Evolutionary conservation across 2,888 invertebrate species (phyloP).

Genomic region (Drosophila pseudotakahashii): DNA sequence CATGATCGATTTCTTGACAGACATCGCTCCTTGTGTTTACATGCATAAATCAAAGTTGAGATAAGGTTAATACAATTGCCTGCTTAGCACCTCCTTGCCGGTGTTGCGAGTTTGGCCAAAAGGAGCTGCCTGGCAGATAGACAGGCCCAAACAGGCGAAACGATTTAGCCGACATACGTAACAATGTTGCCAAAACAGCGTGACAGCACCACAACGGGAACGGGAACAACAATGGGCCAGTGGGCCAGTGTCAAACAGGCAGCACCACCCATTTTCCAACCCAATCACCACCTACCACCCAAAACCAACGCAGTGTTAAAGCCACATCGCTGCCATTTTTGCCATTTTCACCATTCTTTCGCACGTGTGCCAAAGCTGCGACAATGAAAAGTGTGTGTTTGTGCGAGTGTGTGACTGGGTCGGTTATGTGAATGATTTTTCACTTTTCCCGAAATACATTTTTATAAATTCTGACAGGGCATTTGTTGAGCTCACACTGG

Average conservation of each 20-base stretch:
- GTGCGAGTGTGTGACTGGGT: slow-evolving; percentile 39
- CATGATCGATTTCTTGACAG: slow-evolving; percentile 48
- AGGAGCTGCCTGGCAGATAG: slow-evolving; percentile 41
- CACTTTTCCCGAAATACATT: slow-evolving; percentile 66
- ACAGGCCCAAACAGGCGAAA: slow-evolving; percentile 34
- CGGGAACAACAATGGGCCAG: slow-evolving; percentile 30
- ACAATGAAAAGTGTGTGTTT: slow-evolving; percentile 66
- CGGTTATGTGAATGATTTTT: slow-evolving; percentile 77
- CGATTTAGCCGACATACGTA: slow-evolving; percentile 59
- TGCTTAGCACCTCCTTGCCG: slow-evolving; percentile 66
- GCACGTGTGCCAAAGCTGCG: slow-evolving; percentile 68
- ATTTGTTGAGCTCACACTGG: slow-evolving; percentile 49
- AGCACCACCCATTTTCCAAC: slow-evolving; percentile 22
- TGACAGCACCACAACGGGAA: slow-evolving; percentile 59
- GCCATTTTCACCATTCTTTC: slow-evolving; percentile 44
- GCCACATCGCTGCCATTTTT: slow-evolving; percentile 54
- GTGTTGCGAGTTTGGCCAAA: slow-evolving; percentile 48
- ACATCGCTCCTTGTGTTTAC: slow-evolving; percentile 46
- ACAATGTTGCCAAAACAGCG: slow-evolving; percentile 74
- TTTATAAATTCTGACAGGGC: slow-evolving; percentile 67
- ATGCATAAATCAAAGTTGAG: slow-evolving; percentile 67
- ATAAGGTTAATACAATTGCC: slow-evolving; percentile 73
- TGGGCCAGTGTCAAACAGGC: slow-evolving; percentile 29
- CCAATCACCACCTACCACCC: neutral
- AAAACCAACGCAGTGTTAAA: slow-evolving; percentile 56